A percentile compares a stretch with the other conserved stretches of the same genome.
These are phyloP conservation scores for Xanthorhoe spadicearia DNA, from an alignment of 2,888 invertebrate species.

Conservation along the genomic window DNA sequence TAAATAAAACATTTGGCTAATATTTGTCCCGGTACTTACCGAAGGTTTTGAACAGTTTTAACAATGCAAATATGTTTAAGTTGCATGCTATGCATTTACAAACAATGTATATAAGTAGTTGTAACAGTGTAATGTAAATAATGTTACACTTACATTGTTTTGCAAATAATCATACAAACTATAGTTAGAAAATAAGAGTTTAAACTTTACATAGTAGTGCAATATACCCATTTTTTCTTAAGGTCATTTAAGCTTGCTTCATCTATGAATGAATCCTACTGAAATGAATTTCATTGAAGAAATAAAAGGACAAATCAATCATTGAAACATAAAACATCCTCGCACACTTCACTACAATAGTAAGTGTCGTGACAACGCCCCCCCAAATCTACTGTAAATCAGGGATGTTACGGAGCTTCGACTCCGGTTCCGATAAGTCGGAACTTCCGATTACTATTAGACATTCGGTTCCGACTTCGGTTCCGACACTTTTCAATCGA, in stretches of 20 bases:
- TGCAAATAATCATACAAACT: no score
- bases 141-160: background rate
- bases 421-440: no score
- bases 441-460: no score
- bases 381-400: conserved; percentile 11
- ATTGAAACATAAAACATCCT: background rate
- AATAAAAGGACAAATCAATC: background rate
- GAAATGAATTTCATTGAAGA: background rate
- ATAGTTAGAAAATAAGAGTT: no score
- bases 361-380: background rate
- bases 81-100: conserved; percentile 1
- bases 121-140: background rate
- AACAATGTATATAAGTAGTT: background rate
- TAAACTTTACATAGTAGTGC: no score
- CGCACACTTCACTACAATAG: background rate
- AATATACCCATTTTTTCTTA: no score
- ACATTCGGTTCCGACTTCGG: no score
- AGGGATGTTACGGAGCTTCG: no score
- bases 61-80: conserved; percentile 19
- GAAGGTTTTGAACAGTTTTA: conserved; percentile 18
- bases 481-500: no score
- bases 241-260: no score
- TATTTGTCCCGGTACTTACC: conserved; percentile 21
- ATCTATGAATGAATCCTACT: background rate
- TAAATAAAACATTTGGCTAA: conserved; percentile 13